Evolutionary conservation across 2,797 vertebrate genomes (phyloP).

Genomic region (Hafferia zeledoni): DNA sequence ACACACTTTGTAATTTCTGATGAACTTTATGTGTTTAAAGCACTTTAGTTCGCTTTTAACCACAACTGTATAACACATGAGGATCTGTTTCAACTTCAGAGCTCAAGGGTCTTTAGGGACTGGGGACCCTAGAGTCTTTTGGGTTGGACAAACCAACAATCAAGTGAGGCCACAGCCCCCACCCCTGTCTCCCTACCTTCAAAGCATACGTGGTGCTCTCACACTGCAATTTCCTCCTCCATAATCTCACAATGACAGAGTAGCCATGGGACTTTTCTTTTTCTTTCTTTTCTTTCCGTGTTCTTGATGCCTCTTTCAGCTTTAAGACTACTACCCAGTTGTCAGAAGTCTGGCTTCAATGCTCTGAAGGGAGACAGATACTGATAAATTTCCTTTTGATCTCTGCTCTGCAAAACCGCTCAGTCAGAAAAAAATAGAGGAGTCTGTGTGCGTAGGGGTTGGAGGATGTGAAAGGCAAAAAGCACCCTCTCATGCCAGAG

Average conservation of each 20-base stretch:
- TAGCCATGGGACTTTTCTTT: not conserved
- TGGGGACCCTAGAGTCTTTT: constrained; percentile 14
- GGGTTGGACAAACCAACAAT: not conserved
- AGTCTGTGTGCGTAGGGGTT: constrained; percentile 66
- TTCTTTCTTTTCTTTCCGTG: not conserved
- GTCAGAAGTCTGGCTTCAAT: constrained; percentile 74
- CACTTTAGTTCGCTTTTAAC: constrained; percentile 65
- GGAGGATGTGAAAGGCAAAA: constrained; percentile 67
- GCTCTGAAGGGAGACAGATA: constrained; percentile 76
- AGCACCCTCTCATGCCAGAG: constrained; percentile 55
- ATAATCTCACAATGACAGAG: constrained; percentile 37
- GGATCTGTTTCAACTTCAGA: constrained; percentile 75
- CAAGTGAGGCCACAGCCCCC: not conserved
- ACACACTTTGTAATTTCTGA: not conserved
- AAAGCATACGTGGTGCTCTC: constrained; percentile 39
- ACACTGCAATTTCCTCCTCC: constrained; percentile 36
- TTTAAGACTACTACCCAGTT: constrained; percentile 58
- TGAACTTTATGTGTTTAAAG: not conserved
- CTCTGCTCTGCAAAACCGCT: constrained; percentile 68
- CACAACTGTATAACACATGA: constrained; percentile 66
- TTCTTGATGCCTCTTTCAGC: constrained; percentile 54
- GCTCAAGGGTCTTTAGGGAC: constrained; percentile 58
- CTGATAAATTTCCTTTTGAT: constrained; percentile 82
- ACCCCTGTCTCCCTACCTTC: not conserved
- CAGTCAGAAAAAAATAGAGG: constrained; percentile 41